phyloP scores from a whole-genome alignment of 2,797 vertebrate genomes.

The Pseudochromis fuscus region DNA sequence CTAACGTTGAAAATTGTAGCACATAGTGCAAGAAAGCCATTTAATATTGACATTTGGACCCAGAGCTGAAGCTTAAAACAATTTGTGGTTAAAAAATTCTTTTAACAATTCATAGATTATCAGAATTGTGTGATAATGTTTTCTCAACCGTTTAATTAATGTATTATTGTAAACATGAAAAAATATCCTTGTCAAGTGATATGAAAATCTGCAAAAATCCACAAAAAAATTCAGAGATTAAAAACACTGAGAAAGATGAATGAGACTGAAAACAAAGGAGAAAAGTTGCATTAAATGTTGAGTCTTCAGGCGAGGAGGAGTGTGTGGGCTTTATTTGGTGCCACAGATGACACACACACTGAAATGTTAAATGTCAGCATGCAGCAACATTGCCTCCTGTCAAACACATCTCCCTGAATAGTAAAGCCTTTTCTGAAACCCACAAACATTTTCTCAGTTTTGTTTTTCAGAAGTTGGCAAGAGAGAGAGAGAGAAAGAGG shows the following conservation, averaged over 20 bases:
- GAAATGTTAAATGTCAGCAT: conserved; percentile 70
- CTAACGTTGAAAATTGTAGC: no score
- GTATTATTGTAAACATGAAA: no score
- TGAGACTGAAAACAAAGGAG: conserved; percentile 20
- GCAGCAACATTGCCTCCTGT: conserved; percentile 44
- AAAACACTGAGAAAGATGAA: conserved; percentile 7
- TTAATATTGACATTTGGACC: background rate
- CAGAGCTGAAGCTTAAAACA: background rate
- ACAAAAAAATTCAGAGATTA: background rate
- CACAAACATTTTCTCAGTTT: conserved; percentile 93
- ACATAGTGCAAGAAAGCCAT: background rate
- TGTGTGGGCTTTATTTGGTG: conserved; percentile 71
- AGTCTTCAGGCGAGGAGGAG: conserved; percentile 58
- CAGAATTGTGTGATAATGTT: background rate
- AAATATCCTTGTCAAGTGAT: background rate
- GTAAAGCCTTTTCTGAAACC: conserved; percentile 83
- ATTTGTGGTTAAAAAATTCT: background rate
- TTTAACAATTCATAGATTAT: background rate
- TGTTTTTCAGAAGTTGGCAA: conserved; percentile 88
- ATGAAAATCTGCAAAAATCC: conserved; percentile 22
- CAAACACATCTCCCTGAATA: conserved; percentile 69
- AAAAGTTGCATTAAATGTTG: conserved; percentile 32
- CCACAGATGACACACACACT: conserved; percentile 45
- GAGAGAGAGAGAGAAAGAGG: conserved; percentile 24
- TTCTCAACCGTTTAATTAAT: background rate